Percentiles rank a stretch among this genome's conserved stretches.
Conservation (phyloP, 2,113 vertebrate species). For the Thunnus maccoyii region DNA sequence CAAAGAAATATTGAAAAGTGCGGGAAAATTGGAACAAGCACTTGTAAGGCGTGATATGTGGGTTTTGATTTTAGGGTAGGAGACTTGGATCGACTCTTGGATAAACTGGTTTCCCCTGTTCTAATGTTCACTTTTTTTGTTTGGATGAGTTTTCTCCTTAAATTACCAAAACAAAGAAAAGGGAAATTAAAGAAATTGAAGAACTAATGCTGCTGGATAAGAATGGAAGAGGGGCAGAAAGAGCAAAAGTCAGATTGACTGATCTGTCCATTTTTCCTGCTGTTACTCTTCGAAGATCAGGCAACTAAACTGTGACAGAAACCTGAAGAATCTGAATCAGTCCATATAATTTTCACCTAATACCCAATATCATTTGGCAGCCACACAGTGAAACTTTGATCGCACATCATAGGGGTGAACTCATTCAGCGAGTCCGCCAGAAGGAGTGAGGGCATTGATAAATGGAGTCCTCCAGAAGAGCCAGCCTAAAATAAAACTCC, state of each 20-base stretch:
- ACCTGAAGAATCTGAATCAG: too few relatives aligned
- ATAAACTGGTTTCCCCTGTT: not conserved
- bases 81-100: not conserved
- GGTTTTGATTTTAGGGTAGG: not conserved
- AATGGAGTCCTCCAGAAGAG: constrained; percentile 72
- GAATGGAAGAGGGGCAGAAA: not conserved
- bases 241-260: not conserved
- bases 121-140: not conserved
- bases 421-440: constrained; percentile 27
- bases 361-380: constrained; percentile 2
- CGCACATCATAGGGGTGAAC: constrained; percentile 50
- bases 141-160: not conserved
- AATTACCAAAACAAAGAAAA: not conserved
- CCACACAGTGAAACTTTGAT: constrained; percentile 26
- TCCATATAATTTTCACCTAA: not conserved
- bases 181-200: not conserved
- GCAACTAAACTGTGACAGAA: not conserved
- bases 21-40: not conserved
- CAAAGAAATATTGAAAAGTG: not conserved
- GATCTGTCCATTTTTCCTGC: not conserved
- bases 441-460: constrained; percentile 64
- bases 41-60: not conserved
- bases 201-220: not conserved
- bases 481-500: constrained; percentile 78
- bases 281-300: too few relatives aligned